A percentile compares a stretch with the other conserved stretches of the same genome.
These are phyloP conservation scores for Microplitis deprimator DNA, from an alignment of 2,888 invertebrate genomes.

Conservation along the genomic window DNA sequence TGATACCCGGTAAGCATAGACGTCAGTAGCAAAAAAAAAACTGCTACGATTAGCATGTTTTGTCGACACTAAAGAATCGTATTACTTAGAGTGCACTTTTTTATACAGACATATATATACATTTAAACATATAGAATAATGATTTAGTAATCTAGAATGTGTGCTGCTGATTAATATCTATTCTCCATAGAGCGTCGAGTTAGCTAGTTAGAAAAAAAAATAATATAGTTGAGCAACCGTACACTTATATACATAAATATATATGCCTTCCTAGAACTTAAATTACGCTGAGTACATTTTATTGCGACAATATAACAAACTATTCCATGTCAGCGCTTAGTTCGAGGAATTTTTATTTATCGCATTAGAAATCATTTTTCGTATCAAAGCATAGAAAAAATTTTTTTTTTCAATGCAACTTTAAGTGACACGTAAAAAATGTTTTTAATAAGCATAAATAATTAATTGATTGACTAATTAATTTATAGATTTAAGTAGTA, in stretches of 20 bases:
- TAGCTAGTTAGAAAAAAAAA: constrained; percentile 9
- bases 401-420: constrained; percentile 37
- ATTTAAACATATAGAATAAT: neutral
- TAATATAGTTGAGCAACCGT: constrained; percentile 60
- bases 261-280: constrained; percentile 58
- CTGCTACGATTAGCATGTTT: constrained; percentile 56
- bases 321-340: neutral
- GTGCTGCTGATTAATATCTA: constrained; percentile 49
- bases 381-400: neutral
- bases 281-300: constrained; percentile 62
- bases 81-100: constrained; percentile 37
- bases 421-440: constrained; percentile 8
- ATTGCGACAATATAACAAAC: constrained; percentile 12
- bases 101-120: neutral
- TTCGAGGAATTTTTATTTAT: neutral
- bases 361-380: neutral
- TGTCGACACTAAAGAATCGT: constrained; percentile 33
- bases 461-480: neutral
- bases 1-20: constrained; percentile 38
- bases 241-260: constrained; percentile 37
- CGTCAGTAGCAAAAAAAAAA: constrained; percentile 53
- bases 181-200: constrained; percentile 33
- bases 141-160: constrained; percentile 57
- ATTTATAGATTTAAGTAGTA: neutral
- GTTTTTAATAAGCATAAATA: neutral